Evolutionary conservation across 1,140 invertebrate species (phyloP), one percentile per base, ranked within the genome.

Genomic region (Tetragnatha versicolor): DNA sequence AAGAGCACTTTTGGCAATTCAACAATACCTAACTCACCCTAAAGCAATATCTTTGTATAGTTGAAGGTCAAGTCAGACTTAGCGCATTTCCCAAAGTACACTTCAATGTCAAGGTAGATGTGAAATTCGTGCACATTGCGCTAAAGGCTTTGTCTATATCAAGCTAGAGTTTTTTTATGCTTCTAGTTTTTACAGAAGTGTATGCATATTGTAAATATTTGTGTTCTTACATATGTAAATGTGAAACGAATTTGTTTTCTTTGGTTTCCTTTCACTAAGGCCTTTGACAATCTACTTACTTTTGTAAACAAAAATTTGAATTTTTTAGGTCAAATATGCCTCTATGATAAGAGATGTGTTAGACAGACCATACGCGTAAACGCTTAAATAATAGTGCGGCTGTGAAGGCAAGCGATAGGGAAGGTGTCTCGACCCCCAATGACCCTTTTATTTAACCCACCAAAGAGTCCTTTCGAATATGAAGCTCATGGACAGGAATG

Each of bases 1-100:
- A 70, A 55, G 72, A 65, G 73, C 73, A 77, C 73, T 77, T 63
- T n/a, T 77, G 60, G 58, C 61, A 77, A 66, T 55, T 70, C 47
- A 70, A 37, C 66, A 60, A 47, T 77, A 77, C 61, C 25, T 51
- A 55, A 77, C 51, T 69, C 76, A 79, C 63, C 51, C 76, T 37
- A 68, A 35, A 79, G 76, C 76, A 79, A 79, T 79, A 79, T 79
- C 76, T 79, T 79, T 79, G 76, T 79, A 79, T 79, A 79, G 76
- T 68, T 79, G 63, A 20, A 61, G 69, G 51, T 79, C 61, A 47
- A 77, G 45, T 68, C 47, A 58, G 45, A 49, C 69, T 79, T 79
- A 79, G 76, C 65, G 76, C 76, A 79, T 68, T n/a, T 61, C 76
- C 76, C 76, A 60, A 68, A 69, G 55, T 69, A 68, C 63, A 79